These are phyloP conservation scores for Catocala fraxini DNA, from an alignment of 2,888 invertebrate genomes.

Conservation along the genomic window DNA sequence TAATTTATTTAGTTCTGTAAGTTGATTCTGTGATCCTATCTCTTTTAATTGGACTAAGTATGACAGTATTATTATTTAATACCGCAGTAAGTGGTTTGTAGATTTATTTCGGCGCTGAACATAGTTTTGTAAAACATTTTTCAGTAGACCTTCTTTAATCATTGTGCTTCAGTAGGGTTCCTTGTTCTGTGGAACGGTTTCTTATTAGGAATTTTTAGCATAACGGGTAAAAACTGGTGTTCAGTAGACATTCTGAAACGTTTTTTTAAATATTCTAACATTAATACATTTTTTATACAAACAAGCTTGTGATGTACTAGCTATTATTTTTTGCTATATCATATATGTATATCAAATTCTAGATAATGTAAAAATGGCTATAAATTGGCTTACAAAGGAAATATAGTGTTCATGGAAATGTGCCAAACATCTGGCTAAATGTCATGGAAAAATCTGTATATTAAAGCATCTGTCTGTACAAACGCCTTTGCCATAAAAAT, in stretches of 20 bases:
- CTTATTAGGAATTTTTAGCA: too few relatives aligned
- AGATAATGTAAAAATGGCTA: slow-evolving; percentile 35
- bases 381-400: slow-evolving; percentile 40
- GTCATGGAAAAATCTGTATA: slow-evolving; percentile 41
- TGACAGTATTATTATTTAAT: slow-evolving; percentile 24
- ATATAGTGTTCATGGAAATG: slow-evolving; percentile 74
- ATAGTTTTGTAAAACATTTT: neutral
- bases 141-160: too few relatives aligned
- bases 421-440: slow-evolving; percentile 76
- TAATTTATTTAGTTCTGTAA: slow-evolving; percentile 33
- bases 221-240: too few relatives aligned
- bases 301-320: neutral
- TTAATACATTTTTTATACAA: neutral
- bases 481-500: slow-evolving; percentile 23
- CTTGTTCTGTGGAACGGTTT: too few relatives aligned
- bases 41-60: slow-evolving; percentile 30
- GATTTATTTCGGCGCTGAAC: neutral
- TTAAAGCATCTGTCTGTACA: slow-evolving; percentile 42
- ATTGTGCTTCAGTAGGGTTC: too few relatives aligned
- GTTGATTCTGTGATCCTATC: slow-evolving; percentile 34
- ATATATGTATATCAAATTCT: neutral
- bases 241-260: too few relatives aligned
- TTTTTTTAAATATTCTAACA: too few relatives aligned
- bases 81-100: neutral
- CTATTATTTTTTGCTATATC: neutral